Conservation (phyloP, 2,113 vertebrate species). For the Heterochromis multidens region DNA sequence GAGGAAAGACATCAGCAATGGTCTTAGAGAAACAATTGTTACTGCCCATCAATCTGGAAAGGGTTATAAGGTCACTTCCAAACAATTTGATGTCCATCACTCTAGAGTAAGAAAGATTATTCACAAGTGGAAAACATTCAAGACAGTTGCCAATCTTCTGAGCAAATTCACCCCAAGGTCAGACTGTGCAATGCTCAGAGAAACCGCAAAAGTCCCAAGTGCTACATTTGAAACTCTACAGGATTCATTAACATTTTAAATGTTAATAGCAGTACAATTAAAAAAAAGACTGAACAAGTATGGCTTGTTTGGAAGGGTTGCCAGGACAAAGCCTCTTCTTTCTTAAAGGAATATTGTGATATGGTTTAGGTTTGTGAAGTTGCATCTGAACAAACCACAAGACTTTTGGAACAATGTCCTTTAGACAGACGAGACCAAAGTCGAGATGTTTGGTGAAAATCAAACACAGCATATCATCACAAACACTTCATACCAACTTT, state of each 20-base stretch:
- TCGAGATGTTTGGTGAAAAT: too few relatives aligned
- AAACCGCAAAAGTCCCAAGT: not conserved
- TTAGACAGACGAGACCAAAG: too few relatives aligned
- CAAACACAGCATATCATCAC: not conserved
- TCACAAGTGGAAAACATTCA: not conserved
- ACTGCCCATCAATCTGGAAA: too few relatives aligned
- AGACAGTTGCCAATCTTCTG: not conserved
- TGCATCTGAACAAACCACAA: too few relatives aligned
- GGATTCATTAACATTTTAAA: not conserved
- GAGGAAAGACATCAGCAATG: too few relatives aligned
- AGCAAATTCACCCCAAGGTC: not conserved
- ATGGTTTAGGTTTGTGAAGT: too few relatives aligned
- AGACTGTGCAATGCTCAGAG: not conserved
- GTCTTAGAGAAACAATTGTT: too few relatives aligned
- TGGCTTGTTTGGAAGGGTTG: too few relatives aligned
- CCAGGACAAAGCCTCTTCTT: too few relatives aligned
- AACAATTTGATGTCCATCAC: not conserved
- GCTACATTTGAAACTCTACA: not conserved
- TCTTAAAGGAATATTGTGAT: too few relatives aligned
- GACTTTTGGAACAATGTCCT: too few relatives aligned
- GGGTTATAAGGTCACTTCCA: too few relatives aligned
- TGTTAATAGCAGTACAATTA: not conserved
- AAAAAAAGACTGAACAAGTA: not conserved
- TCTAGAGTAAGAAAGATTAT: not conserved
- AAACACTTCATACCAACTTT: not conserved